Evolutionary conservation across 2,113 vertebrate genomes (phyloP), one percentile per base, ranked within the genome.

Genomic region (Hydropotes inermis): DNA sequence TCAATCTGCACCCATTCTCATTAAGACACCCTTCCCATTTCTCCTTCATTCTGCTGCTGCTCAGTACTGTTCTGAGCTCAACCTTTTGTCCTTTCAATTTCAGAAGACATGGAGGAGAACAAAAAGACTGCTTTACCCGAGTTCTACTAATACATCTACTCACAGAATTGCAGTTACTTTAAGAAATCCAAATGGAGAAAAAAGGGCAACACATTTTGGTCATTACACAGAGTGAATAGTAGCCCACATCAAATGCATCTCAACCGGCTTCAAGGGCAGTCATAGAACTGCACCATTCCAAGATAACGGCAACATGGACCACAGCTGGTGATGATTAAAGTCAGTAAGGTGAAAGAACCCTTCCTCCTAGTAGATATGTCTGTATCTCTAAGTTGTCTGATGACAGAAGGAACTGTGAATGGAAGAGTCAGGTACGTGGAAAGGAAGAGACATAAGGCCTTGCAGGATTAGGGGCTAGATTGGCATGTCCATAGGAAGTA

Each of bases 1-100:
- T 87, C 45, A 84, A 9, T 36, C 7, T 74, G 27, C 9, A 85
- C 45, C 16, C 43, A 61, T 76, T 61, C 15, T 89, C 12, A 16
- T 55, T 93, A 84, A 60, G 16, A 19, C 36, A 2, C 16, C 19
- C 30, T 78, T 79, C 45, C 7, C 12, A 21, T 61, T 61, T 86
- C 16, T 61, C 2, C 7, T 1, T 50, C 47, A 58, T 58, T 82
- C 4, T 27, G 10, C 89, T 2, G 0, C 21, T 27, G 3, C 5
- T 45, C 16, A 64, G 27, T 57, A 17, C 27, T 25, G 17, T 86
- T 94, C 36, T 86, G 3, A 57, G 81, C 1, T 85, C 25, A 90
- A 19, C 30, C 1, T 89, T 3, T 85, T 93, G 30, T 83, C 6
- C 45, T 93, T 79, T 23, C 28, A 57, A 43, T 81, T 94, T 19